Percentiles rank a stretch among this genome's conserved stretches.
phyloP scores from a whole-genome alignment of 1,140 invertebrate species.

The Stegodyphus dumicola region DNA sequence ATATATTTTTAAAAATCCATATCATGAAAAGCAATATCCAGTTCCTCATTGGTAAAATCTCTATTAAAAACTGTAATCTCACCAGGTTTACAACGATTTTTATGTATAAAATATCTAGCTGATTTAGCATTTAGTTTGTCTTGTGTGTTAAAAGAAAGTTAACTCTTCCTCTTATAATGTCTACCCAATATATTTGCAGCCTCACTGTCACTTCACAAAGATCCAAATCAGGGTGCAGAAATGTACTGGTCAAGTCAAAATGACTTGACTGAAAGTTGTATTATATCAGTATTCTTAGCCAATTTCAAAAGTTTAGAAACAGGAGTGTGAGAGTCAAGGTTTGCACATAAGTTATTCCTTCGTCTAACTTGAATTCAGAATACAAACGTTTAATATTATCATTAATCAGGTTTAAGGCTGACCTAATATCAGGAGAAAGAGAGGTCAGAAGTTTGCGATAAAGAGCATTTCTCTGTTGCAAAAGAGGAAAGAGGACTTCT shows the following conservation, averaged over 20 bases:
- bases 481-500: not conserved
- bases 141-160: not conserved
- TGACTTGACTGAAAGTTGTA: not conserved
- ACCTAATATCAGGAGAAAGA: not conserved
- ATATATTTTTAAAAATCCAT: conserved; percentile 8
- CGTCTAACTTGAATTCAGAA: not conserved
- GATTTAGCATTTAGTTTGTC: conserved; percentile 4
- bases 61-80: not conserved
- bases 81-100: not conserved
- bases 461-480: not conserved
- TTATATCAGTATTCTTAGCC: not conserved
- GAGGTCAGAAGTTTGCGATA: not conserved
- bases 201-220: not conserved
- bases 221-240: not conserved
- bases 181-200: not conserved
- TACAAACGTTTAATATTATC: not conserved
- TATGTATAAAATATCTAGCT: conserved; percentile 9
- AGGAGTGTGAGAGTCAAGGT: not conserved
- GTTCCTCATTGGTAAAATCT: not conserved
- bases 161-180: not conserved
- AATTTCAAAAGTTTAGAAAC: not conserved
- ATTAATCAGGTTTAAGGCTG: not conserved
- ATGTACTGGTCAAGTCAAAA: not conserved
- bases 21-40: not conserved
- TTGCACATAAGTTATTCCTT: not conserved